Percentiles rank a stretch among this genome's conserved stretches.
These are phyloP conservation scores for Chrysomela aeneicollis DNA, from an alignment of 2,888 invertebrate genomes.

Conservation along the genomic window DNA sequence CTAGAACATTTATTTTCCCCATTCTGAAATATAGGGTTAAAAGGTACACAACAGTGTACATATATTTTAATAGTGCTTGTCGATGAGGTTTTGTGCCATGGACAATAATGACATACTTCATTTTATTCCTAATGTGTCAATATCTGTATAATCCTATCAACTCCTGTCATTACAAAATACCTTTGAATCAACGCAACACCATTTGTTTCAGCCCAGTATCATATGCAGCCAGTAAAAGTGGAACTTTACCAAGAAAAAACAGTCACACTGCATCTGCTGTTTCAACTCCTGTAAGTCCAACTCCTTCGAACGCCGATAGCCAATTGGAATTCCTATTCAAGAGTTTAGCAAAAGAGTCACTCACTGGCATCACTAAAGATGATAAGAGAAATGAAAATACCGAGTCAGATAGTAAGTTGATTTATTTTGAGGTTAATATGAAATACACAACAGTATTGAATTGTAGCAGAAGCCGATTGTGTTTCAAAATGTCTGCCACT, in stretches of 20 bases:
- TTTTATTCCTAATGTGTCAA: too few relatives aligned
- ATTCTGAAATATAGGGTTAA: too few relatives aligned
- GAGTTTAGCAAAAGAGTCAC: constrained; percentile 75
- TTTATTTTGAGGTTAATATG: constrained; percentile 4
- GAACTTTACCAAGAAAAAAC: constrained; percentile 55
- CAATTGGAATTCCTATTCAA: constrained; percentile 80
- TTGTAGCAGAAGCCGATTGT: constrained; percentile 48
- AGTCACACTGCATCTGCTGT: constrained; percentile 22
- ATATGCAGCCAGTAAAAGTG: constrained; percentile 59
- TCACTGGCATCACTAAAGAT: constrained; percentile 63
- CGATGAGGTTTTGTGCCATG: too few relatives aligned
- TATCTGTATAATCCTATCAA: too few relatives aligned
- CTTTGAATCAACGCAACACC: too few relatives aligned
- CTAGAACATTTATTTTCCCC: too few relatives aligned
- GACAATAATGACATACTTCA: too few relatives aligned
- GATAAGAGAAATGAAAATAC: constrained; percentile 67
- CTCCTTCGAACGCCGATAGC: constrained; percentile 58
- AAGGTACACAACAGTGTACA: too few relatives aligned
- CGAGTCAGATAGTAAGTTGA: constrained; percentile 58
- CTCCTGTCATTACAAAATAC: too few relatives aligned
- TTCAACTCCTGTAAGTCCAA: constrained; percentile 48
- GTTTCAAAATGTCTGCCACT: constrained; percentile 55
- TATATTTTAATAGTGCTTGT: too few relatives aligned
- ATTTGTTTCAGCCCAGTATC: constrained; percentile 60
- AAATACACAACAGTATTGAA: constrained; percentile 14